These are phyloP conservation scores for Heptranchias perlo DNA, from an alignment of 2,113 vertebrate genomes.

Conservation along the genomic window DNA sequence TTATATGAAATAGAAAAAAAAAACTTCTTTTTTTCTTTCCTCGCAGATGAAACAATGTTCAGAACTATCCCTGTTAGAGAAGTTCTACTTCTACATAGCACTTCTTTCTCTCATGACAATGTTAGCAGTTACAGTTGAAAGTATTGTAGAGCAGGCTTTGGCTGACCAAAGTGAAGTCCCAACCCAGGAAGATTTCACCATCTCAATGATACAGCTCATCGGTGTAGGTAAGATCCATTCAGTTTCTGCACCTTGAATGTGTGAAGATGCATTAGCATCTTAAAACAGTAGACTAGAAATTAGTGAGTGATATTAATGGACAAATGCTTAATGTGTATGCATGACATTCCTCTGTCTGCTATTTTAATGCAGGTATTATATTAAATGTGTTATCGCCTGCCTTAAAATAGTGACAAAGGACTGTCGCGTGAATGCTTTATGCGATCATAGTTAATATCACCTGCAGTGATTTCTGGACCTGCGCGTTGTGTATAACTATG, in stretches of 20 bases:
- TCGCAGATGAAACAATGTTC: conserved; percentile 68
- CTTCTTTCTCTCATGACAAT: conserved; percentile 63
- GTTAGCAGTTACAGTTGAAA: conserved; percentile 61
- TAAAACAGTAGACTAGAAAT: conserved; percentile 31
- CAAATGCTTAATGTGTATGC: neutral
- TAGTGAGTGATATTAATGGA: neutral
- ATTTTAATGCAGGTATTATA: neutral
- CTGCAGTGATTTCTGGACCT: too few relatives aligned
- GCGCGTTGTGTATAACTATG: neutral
- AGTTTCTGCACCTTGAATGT: conserved; percentile 14
- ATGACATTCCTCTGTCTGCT: neutral
- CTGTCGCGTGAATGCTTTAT: neutral
- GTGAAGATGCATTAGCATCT: conserved; percentile 27
- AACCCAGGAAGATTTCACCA: conserved; percentile 62
- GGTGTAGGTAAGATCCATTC: conserved; percentile 62
- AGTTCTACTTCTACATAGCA: conserved; percentile 66
- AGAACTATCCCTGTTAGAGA: conserved; percentile 61
- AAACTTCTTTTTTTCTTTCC: neutral
- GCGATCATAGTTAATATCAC: neutral
- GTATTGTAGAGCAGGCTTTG: conserved; percentile 54
- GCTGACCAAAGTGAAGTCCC: conserved; percentile 12
- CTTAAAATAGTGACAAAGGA: too few relatives aligned
- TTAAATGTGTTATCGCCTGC: neutral
- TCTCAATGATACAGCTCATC: conserved; percentile 73
- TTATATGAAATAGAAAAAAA: neutral